Evolutionary conservation across 2,113 vertebrate genomes (phyloP), one percentile per base, ranked within the genome.

Genomic region (Albula glossodonta): DNA sequence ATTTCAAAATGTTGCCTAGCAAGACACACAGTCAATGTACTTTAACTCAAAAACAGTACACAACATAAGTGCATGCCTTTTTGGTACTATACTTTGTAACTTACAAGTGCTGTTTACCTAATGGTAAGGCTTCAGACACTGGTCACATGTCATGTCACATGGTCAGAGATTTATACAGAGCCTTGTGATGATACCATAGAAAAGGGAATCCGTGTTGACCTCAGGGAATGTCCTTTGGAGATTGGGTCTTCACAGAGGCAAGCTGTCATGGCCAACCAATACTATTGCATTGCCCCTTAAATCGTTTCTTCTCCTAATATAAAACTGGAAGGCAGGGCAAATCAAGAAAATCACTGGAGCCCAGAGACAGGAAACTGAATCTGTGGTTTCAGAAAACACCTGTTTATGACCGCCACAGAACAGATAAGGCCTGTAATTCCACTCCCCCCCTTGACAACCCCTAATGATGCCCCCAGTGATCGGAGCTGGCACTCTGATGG

Each of bases 401-500:
- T 41, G 82, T 80, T 53, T 88, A 86, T 83, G 83, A 79, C 84
- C 41, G 79, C 81, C 31, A 79, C 70, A 70, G 63, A 79, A 74
- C 81, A 88, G 84, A 83, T 82, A 81, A 78, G 31, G 31, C 31
- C 31, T 41, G 0, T 41, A 41, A 41, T 93, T 91, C 49, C 83
- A 12, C 48, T n/a, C 8, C 51, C 22, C 63, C 50, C 66, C 2
- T 49, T 15, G 48, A 31, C 17, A 52, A 51, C 77, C 10, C 90
- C 90, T 96, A 95, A 96, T 94, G 92, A 95, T 91, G 92, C 94
- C 93, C 94, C 94, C 22, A 31, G 93, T 92, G 94, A 93, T 91
- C 91, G 89, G 92, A 87, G 90, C 92, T 91, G 90, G 88, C 91
- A 91, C 92, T 93, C 89, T 84, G 83, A 53, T 86, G 70, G 88